phyloP scores from a whole-genome alignment of 2,888 invertebrate species.

The Caenorhabditis doughertyi region DNA sequence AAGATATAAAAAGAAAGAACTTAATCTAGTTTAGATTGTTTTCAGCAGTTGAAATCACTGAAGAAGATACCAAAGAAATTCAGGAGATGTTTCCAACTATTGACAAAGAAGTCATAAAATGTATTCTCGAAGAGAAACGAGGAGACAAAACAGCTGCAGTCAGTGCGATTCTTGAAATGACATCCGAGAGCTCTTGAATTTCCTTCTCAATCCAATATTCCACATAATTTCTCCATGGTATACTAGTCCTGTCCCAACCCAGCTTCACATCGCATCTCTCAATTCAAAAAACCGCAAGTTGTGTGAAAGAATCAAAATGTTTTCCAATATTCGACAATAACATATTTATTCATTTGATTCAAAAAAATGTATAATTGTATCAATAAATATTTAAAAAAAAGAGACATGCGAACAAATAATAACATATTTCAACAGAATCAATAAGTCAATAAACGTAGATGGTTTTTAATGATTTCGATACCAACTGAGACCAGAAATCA shows the following conservation, averaged over 20 bases:
- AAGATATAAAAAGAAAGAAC: background rate
- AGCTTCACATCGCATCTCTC: slow-evolving; percentile 31
- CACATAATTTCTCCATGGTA: background rate
- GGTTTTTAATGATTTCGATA: slow-evolving; percentile 34
- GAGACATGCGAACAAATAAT: background rate
- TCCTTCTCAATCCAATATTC: background rate
- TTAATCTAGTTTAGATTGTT: background rate
- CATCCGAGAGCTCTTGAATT: slow-evolving; percentile 41
- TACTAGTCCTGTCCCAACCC: slow-evolving; percentile 12
- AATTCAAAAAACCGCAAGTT: background rate
- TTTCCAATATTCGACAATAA: background rate
- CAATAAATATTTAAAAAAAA: slow-evolving; percentile 10
- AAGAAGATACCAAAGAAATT: slow-evolving; percentile 85
- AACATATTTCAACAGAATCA: background rate
- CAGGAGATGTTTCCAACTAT: slow-evolving; percentile 97
- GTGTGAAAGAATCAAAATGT: slow-evolving; percentile 14
- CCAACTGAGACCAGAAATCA: slow-evolving; percentile 56
- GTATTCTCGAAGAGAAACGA: slow-evolving; percentile 65
- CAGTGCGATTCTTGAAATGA: slow-evolving; percentile 92
- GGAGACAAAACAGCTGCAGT: slow-evolving; percentile 93
- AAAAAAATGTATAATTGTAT: slow-evolving; percentile 1
- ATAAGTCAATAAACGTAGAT: background rate
- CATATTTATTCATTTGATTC: slow-evolving; percentile 6
- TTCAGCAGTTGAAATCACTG: slow-evolving; percentile 74
- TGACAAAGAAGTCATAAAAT: slow-evolving; percentile 90